A percentile compares a stretch with the other conserved stretches of the same genome.
Conservation (phyloP, 2,888 invertebrate genomes). For the Micropterix aruncella region DNA sequence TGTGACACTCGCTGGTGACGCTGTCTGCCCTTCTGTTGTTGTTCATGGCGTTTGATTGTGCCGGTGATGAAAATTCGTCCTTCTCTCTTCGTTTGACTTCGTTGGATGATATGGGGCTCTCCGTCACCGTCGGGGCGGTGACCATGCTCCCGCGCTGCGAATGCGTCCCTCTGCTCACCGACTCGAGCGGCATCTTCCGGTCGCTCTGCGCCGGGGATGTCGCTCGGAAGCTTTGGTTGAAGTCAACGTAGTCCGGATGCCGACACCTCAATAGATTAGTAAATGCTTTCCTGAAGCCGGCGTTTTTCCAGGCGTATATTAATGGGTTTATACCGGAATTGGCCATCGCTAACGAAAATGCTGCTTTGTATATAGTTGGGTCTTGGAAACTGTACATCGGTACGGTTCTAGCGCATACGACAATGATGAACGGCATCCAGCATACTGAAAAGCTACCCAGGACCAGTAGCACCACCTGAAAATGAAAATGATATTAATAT, state of each 20-base stretch:
- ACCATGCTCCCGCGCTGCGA: constrained; percentile 13
- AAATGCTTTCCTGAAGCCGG: constrained; percentile 61
- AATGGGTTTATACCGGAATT: constrained; percentile 73
- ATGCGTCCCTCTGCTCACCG: constrained; percentile 31
- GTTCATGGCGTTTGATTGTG: constrained; percentile 4
- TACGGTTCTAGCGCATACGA: constrained; percentile 47
- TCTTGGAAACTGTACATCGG: constrained; percentile 34
- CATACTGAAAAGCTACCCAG: constrained; percentile 69
- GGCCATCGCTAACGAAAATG: constrained; percentile 60
- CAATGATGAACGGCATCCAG: constrained; percentile 68
- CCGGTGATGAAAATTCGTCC: neutral
- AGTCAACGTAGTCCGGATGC: constrained; percentile 42
- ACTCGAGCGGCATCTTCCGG: constrained; percentile 33
- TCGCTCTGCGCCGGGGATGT: constrained; percentile 39
- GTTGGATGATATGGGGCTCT: constrained; percentile 10
- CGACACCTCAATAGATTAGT: constrained; percentile 50
- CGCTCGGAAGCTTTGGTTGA: constrained; percentile 25
- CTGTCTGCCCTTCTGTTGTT: constrained; percentile 19
- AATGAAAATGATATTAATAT: constrained; percentile 14
- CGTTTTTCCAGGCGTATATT: constrained; percentile 77
- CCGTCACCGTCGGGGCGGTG: constrained; percentile 12
- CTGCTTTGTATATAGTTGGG: constrained; percentile 44
- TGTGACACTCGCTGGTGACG: constrained; percentile 25
- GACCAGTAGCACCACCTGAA: constrained; percentile 62
- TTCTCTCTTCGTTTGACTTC: constrained; percentile 8